Conservation (phyloP, 2,888 invertebrate genomes). For the Stictocephala bisonia region DNA sequence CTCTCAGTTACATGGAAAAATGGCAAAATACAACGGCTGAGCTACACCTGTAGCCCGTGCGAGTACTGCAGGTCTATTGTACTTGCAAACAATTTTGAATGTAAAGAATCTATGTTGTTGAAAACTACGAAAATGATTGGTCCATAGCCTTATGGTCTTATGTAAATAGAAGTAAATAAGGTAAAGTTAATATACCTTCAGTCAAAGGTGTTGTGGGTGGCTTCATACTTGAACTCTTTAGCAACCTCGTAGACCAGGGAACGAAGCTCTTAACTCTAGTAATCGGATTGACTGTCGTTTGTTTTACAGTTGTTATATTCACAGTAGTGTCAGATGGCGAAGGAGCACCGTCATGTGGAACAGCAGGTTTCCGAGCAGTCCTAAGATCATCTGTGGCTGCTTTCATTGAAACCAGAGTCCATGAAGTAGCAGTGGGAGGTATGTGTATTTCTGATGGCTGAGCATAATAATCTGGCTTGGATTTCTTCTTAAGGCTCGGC, state of each 20-base stretch:
- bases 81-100: too few relatives aligned
- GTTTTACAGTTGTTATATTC: conserved; percentile 10
- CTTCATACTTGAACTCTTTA: conserved; percentile 46
- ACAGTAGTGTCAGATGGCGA: conserved; percentile 11
- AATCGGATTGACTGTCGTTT: conserved; percentile 12
- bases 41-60: too few relatives aligned
- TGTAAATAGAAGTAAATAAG: too few relatives aligned
- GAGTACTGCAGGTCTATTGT: too few relatives aligned
- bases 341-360: neutral
- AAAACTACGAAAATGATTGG: neutral
- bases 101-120: too few relatives aligned
- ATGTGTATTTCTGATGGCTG: conserved; percentile 53
- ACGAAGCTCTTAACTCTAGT: conserved; percentile 46
- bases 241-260: conserved; percentile 54
- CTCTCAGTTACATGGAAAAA: too few relatives aligned
- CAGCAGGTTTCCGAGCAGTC: conserved; percentile 38
- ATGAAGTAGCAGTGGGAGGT: conserved; percentile 68
- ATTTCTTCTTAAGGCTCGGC: conserved; percentile 6
- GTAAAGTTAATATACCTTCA: conserved; percentile 1
- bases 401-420: conserved; percentile 68
- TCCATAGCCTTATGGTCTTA: neutral
- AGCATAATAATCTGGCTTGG: neutral
- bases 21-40: too few relatives aligned
- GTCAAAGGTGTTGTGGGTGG: conserved; percentile 34
- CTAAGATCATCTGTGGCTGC: conserved; percentile 60